Conservation (phyloP, 2,797 vertebrate genomes). For the Natrix natrix region DNA sequence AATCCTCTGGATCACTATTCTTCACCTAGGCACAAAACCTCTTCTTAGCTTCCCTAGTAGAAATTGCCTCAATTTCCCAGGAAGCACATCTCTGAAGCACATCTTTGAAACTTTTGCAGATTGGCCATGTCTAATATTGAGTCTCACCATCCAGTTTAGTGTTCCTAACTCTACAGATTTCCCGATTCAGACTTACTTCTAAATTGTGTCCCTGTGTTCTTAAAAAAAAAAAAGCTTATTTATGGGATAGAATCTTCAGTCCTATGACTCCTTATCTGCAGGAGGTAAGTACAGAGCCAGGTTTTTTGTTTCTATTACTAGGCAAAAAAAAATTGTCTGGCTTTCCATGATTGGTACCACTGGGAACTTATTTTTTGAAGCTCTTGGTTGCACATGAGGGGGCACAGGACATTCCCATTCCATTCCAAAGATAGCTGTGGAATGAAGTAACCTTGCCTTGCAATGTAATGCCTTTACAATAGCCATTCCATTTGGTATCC, state of each 20-base stretch:
- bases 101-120: background rate
- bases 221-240: background rate
- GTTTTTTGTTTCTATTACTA: background rate
- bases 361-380: background rate
- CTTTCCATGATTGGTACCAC: background rate
- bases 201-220: background rate
- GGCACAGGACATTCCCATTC: background rate
- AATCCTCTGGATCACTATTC: background rate
- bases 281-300: background rate
- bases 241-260: background rate
- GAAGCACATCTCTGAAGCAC: background rate
- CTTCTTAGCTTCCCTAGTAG: background rate
- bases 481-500: background rate
- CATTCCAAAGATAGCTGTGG: background rate
- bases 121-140: background rate
- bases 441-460: background rate
- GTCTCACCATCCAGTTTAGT: background rate
- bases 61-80: background rate
- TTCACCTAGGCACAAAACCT: background rate
- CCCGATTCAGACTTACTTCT: background rate
- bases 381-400: background rate
- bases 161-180: background rate
- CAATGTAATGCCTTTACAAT: background rate
- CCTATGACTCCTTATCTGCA: background rate
- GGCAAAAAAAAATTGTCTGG: background rate